Conservation (phyloP, 2,888 invertebrate genomes). For the Listrodromus nycthemerus region DNA sequence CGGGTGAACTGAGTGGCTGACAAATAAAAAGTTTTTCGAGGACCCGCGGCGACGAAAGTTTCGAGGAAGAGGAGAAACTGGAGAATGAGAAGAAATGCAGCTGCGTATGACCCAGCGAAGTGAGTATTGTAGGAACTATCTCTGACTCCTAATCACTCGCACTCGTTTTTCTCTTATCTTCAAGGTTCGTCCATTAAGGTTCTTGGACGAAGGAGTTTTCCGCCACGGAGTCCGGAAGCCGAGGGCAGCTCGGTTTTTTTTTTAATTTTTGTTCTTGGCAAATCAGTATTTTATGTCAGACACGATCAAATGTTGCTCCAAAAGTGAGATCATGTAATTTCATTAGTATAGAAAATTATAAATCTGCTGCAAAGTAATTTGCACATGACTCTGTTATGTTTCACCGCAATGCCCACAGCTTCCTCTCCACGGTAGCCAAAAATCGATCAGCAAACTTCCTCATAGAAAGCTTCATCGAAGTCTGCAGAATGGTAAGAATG, state of each 20-base stretch:
- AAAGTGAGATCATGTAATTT: too few species aligned
- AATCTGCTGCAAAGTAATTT: too few species aligned
- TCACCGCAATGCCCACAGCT: too few species aligned
- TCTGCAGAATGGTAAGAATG: too few species aligned
- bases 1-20: constrained; percentile 46
- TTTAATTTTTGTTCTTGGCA: too few species aligned
- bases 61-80: constrained; percentile 6
- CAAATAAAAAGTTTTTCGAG: constrained; percentile 59
- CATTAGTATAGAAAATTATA: too few species aligned
- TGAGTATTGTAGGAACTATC: constrained; percentile 23
- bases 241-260: constrained; percentile 19
- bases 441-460: too few species aligned
- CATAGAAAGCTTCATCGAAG: too few species aligned
- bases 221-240: constrained; percentile 18
- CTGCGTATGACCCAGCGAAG: constrained; percentile 13
- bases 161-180: constrained; percentile 14
- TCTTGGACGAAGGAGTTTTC: constrained; percentile 26
- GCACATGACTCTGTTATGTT: too few species aligned
- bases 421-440: too few species aligned
- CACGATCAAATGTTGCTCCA: too few species aligned
- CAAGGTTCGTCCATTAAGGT: constrained; percentile 37
- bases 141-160: neutral
- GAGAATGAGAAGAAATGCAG: constrained; percentile 38
- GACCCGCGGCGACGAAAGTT: constrained; percentile 33
- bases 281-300: too few species aligned